Percentiles rank a stretch among this genome's conserved stretches.
phyloP scores from a whole-genome alignment of 2,888 invertebrate genomes.

The Resseliella maxima region DNA sequence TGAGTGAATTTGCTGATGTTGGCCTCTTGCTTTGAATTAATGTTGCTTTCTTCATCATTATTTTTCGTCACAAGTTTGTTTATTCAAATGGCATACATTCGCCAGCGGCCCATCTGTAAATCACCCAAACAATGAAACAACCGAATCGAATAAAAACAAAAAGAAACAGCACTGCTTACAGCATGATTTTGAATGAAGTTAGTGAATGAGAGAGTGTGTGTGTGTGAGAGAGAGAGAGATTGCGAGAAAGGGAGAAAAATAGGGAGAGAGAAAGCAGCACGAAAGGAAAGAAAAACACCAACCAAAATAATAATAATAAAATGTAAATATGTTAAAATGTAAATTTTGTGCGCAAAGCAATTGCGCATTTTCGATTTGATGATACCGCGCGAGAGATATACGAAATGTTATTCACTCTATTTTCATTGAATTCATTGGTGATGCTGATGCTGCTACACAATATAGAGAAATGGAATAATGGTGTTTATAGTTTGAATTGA shows the following conservation, averaged over 20 bases:
- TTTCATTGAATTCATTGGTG: slow-evolving; percentile 14
- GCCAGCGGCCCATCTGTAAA: background rate
- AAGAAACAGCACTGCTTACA: background rate
- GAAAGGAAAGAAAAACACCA: background rate
- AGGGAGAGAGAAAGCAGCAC: background rate
- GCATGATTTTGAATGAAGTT: no score
- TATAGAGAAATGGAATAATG: slow-evolving; percentile 28
- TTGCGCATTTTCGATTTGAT: slow-evolving; percentile 62
- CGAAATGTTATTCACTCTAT: background rate
- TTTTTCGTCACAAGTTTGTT: background rate
- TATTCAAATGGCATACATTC: background rate
- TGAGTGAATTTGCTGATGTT: no score
- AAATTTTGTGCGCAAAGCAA: slow-evolving; percentile 62
- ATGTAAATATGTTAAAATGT: slow-evolving; percentile 54
- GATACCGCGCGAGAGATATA: background rate
- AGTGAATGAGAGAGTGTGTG: no score
- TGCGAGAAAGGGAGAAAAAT: background rate
- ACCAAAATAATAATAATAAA: slow-evolving; percentile 26
- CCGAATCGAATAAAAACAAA: background rate
- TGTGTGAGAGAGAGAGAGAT: no score
- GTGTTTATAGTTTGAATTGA: background rate
- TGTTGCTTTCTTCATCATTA: background rate
- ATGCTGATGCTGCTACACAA: background rate
- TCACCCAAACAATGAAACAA: background rate
- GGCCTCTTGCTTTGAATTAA: no score